Evolutionary conservation across 2,797 vertebrate species (phyloP).

Genomic region (Hozukius guyotensis): DNA sequence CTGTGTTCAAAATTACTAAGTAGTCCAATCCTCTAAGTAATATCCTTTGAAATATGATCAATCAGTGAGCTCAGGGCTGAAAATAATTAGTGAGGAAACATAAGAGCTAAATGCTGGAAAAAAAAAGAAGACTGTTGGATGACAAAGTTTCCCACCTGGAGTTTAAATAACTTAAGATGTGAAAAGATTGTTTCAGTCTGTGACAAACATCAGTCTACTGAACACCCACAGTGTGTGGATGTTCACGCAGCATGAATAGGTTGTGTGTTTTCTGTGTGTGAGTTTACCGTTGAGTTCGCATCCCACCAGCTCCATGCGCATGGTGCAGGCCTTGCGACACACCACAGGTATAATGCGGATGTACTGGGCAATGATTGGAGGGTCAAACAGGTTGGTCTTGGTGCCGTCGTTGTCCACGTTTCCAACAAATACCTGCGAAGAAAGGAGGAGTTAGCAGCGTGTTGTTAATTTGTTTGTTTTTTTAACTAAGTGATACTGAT

Average conservation of each 20-base stretch:
- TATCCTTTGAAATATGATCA: constrained; percentile 27
- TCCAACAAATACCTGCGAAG: constrained; percentile 87
- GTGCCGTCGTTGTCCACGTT: constrained; percentile 88
- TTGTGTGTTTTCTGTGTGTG: background rate
- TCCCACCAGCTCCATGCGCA: constrained; percentile 96
- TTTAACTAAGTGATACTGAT: background rate
- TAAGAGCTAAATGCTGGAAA: background rate
- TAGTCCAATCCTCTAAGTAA: background rate
- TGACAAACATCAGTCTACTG: background rate
- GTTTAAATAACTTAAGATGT: background rate
- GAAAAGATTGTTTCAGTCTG: background rate
- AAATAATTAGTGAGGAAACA: constrained; percentile 30
- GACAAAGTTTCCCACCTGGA: background rate
- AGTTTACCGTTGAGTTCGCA: constrained; percentile 94
- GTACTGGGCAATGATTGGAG: constrained; percentile 88
- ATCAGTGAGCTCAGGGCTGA: constrained; percentile 4
- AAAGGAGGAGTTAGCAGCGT: background rate
- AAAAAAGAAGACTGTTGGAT: background rate
- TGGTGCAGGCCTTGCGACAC: constrained; percentile 90
- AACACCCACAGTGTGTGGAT: background rate
- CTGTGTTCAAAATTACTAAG: background rate
- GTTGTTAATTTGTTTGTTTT: background rate
- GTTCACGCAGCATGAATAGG: background rate
- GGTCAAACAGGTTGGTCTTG: constrained; percentile 89
- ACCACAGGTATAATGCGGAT: constrained; percentile 88